A percentile compares a stretch with the other conserved stretches of the same genome.
Evolutionary conservation across 2,888 invertebrate species (phyloP).

Genomic region (Limnephilus marmoratus): DNA sequence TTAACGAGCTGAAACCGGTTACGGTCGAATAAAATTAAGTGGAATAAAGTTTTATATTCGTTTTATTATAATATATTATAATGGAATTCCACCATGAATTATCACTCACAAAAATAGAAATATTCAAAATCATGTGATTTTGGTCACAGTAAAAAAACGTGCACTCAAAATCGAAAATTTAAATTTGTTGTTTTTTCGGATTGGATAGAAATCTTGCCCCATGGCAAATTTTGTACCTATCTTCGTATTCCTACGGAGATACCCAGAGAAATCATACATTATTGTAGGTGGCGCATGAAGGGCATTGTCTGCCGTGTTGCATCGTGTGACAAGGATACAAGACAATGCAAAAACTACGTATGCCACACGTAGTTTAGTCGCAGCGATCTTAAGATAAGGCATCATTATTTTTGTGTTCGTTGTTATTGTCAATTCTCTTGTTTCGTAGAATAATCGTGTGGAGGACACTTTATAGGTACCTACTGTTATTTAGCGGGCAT

Average conservation of each 20-base stretch:
- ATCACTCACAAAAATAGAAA: too few relatives aligned
- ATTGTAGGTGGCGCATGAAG: not conserved
- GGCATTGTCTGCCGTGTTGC: not conserved
- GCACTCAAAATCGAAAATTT: too few relatives aligned
- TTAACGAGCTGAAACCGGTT: too few relatives aligned
- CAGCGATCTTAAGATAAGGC: not conserved
- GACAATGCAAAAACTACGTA: not conserved
- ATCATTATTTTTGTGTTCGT: not conserved
- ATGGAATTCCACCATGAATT: too few relatives aligned
- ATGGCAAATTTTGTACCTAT: not conserved
- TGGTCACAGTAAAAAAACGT: too few relatives aligned
- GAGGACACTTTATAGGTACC: not conserved
- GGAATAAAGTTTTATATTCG: too few relatives aligned
- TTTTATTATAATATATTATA: too few relatives aligned
- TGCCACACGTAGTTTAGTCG: not conserved
- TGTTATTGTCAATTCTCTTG: not conserved
- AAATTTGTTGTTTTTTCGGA: not conserved
- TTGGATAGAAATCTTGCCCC: not conserved
- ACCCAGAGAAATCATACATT: not conserved
- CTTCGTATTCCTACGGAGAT: not conserved
- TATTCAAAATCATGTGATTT: too few relatives aligned
- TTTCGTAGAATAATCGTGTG: not conserved
- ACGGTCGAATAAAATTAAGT: too few relatives aligned
- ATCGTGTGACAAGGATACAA: constrained; percentile 5
- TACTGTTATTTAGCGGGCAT: too few relatives aligned